Evolutionary conservation across 2,888 invertebrate genomes (phyloP).

Genomic region (Pseudococcus longispinus): DNA sequence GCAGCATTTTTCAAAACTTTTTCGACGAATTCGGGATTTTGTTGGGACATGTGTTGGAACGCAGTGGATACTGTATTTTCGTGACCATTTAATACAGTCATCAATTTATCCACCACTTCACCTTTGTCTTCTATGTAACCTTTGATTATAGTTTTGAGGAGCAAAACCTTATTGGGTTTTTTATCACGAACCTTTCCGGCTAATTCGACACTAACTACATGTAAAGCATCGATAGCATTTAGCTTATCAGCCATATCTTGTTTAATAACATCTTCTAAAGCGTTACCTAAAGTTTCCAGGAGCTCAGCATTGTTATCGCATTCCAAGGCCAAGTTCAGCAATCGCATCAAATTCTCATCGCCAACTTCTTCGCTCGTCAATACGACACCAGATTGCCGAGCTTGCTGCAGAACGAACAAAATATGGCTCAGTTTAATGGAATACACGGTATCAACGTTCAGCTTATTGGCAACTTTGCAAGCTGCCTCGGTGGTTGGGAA

Average conservation of each 20-base stretch:
- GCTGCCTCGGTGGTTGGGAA: constrained; percentile 62
- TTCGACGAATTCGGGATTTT: constrained; percentile 69
- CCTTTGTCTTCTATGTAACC: constrained; percentile 67
- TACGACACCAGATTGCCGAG: neutral
- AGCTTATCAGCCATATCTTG: neutral
- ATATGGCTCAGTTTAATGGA: constrained; percentile 65
- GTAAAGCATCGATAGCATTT: neutral
- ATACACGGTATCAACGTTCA: constrained; percentile 63
- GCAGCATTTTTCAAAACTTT: constrained; percentile 70
- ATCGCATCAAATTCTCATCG: constrained; percentile 1
- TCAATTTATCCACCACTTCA: constrained; percentile 70
- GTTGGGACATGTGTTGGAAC: constrained; percentile 72
- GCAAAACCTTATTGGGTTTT: constrained; percentile 58
- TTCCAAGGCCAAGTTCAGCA: constrained; percentile 12
- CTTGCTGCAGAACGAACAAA: constrained; percentile 60
- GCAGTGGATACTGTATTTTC: constrained; percentile 64
- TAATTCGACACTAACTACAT: neutral
- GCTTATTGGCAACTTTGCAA: constrained; percentile 61
- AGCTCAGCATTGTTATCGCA: neutral
- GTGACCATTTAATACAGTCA: constrained; percentile 63
- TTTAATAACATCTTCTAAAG: neutral
- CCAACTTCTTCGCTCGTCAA: neutral
- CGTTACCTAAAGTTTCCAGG: constrained; percentile 11
- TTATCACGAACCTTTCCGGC: constrained; percentile 1
- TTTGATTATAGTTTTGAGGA: constrained; percentile 70